Evolutionary conservation across 2,888 invertebrate species (phyloP), one percentile per base, ranked within the genome.

Genomic region (Amorpha juglandis): DNA sequence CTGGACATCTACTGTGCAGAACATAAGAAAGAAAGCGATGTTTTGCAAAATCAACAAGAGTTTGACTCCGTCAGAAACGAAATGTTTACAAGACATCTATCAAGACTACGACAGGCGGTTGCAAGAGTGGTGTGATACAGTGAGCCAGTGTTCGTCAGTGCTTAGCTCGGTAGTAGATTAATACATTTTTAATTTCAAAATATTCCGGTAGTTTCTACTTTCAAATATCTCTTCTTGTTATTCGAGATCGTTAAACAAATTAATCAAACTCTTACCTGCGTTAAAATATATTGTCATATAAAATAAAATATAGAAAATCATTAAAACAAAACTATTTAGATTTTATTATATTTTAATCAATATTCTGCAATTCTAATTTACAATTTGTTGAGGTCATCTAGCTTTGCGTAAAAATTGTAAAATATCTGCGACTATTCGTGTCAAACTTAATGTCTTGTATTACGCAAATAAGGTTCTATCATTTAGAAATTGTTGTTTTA

Each of bases 101-200:
- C 80, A 89, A 69, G 90, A 92, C 68, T 94, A 94, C 69, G 93
- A 93, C 69, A 86, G 81, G 75, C 86, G 92, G 27, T 79, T 94
- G 67, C 90, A 92, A 71, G 87, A 89, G 69, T 94, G 94, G 94
- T 93, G 93, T 73, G 93, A 94, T 67, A 89, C 91, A 48, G 81
- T 94, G 62, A 92, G 92, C 76, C 84, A 88, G 68, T 91, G 89
- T 71, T 86, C 92, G 38, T 87, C 91, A 47, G 72, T 86, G 64
- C 70, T 88, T 16, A 84, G 78, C 69, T 83, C 88, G 89, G 90
- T 91, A 90, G 47, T 64, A 16, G 64, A 45, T 27, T 38, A 42
- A 21, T 42, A 12, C 1, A 42, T 16, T 42, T 11, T 35, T 27
- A 38, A 8, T 16, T 11, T 38, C 12, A 19, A 19, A 19, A 19